Evolutionary conservation across 1,140 invertebrate genomes (phyloP).

Genomic region (Ylistrum balloti): DNA sequence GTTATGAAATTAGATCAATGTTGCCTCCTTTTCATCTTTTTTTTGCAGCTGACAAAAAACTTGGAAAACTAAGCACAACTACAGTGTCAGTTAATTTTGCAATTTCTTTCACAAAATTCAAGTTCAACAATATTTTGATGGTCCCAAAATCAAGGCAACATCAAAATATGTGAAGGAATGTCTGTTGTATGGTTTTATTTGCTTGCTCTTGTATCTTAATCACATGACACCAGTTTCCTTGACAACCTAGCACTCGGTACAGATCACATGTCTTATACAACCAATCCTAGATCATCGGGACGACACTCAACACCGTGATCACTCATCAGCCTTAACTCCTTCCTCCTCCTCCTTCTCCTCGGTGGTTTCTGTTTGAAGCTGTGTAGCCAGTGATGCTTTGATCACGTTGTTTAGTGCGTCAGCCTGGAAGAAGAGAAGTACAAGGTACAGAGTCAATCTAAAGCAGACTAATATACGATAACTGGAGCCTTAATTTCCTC

Average conservation of each 20-base stretch:
- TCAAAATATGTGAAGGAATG: background rate
- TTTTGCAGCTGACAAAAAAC: too few species aligned
- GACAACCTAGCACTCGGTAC: background rate
- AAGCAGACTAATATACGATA: too few species aligned
- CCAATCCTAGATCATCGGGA: background rate
- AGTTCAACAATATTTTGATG: too few species aligned
- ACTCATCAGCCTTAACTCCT: slow-evolving; percentile 30
- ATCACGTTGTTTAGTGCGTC: slow-evolving; percentile 73
- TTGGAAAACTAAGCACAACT: too few species aligned
- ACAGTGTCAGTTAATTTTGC: too few species aligned
- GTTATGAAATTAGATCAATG: too few species aligned
- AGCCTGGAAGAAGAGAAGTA: slow-evolving; percentile 64
- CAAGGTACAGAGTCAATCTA: too few species aligned
- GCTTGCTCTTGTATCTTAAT: background rate
- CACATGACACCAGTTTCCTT: too few species aligned
- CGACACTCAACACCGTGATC: too few species aligned
- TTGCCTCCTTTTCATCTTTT: too few species aligned
- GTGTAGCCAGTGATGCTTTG: slow-evolving; percentile 77
- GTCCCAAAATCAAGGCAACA: background rate
- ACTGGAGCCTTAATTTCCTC: too few species aligned
- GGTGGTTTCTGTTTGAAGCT: slow-evolving; percentile 65
- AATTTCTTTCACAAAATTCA: too few species aligned
- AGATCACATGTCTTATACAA: background rate
- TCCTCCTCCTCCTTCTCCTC: slow-evolving; percentile 41
- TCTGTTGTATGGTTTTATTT: background rate